Conservation (phyloP, 2,113 vertebrate genomes). For the Brachypodius melanocephalos region DNA sequence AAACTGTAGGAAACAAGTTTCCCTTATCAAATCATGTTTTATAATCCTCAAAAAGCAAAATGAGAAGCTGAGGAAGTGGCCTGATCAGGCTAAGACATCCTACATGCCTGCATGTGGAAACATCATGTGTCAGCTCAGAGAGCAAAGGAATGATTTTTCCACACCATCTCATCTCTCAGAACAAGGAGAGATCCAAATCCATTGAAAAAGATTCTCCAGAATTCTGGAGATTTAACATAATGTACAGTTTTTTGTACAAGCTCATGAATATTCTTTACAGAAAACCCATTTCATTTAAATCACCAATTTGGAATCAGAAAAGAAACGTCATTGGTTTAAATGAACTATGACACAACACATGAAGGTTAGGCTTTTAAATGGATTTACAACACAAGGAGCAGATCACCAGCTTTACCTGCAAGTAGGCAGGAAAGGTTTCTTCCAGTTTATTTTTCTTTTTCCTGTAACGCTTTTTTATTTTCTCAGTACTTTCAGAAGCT, state of each 20-base stretch:
- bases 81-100: not conserved
- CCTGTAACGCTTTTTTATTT: constrained; percentile 94
- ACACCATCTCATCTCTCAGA: not conserved
- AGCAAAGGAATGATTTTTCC: not conserved
- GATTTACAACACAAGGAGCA: not conserved
- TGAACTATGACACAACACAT: not conserved
- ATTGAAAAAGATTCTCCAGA: not conserved
- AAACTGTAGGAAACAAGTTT: not conserved
- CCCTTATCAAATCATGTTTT: not conserved
- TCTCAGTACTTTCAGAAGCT: constrained; percentile 81
- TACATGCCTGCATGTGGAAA: not conserved
- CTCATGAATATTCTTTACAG: not conserved
- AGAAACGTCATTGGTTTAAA: not conserved
- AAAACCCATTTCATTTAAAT: not conserved
- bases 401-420: constrained; percentile 80
- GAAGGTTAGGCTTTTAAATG: not conserved
- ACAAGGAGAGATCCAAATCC: not conserved
- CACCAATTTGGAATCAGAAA: not conserved
- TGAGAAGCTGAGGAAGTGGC: not conserved
- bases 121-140: not conserved
- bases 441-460: constrained; percentile 98
- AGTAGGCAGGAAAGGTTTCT: constrained; percentile 91
- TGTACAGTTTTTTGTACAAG: not conserved
- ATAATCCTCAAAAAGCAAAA: not conserved
- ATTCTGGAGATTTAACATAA: not conserved